Percentiles rank a stretch among this genome's conserved stretches.
Conservation (phyloP, 2,888 invertebrate genomes). For the Diarsia mendica region DNA sequence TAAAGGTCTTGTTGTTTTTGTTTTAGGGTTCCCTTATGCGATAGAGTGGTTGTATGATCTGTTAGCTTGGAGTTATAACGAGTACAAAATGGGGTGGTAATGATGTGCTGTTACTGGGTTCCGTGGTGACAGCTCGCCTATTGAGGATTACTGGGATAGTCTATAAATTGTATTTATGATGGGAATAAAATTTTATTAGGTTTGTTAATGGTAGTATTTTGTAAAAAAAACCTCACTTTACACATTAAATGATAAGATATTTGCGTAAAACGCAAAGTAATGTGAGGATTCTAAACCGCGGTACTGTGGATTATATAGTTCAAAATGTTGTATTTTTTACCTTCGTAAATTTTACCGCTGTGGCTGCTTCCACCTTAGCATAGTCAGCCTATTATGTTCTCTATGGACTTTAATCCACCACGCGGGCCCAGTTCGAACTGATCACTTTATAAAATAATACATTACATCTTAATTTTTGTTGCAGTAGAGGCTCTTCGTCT, state of each 20-base stretch:
- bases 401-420: too few relatives aligned
- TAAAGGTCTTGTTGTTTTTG: slow-evolving; percentile 64
- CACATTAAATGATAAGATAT: neutral
- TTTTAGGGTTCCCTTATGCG: slow-evolving; percentile 72
- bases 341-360: neutral
- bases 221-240: neutral
- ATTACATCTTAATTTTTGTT: neutral
- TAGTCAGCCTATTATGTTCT: too few relatives aligned
- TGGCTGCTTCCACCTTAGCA: neutral
- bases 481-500: neutral
- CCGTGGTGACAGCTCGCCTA: slow-evolving; percentile 83
- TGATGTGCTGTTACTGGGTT: slow-evolving; percentile 83
- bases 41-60: slow-evolving; percentile 75
- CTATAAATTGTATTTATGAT: slow-evolving; percentile 62
- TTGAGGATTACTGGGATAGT: slow-evolving; percentile 75
- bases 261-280: neutral
- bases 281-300: neutral
- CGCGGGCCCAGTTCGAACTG: too few relatives aligned
- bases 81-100: slow-evolving; percentile 82
- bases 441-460: too few relatives aligned
- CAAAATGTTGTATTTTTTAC: too few relatives aligned
- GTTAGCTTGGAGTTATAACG: slow-evolving; percentile 85
- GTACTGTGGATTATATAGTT: neutral
- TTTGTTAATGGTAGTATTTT: slow-evolving; percentile 30
- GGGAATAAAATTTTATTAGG: slow-evolving; percentile 66